These are phyloP conservation scores for Mesitornis unicolor DNA, from an alignment of 2,113 vertebrate genomes.

Conservation along the genomic window DNA sequence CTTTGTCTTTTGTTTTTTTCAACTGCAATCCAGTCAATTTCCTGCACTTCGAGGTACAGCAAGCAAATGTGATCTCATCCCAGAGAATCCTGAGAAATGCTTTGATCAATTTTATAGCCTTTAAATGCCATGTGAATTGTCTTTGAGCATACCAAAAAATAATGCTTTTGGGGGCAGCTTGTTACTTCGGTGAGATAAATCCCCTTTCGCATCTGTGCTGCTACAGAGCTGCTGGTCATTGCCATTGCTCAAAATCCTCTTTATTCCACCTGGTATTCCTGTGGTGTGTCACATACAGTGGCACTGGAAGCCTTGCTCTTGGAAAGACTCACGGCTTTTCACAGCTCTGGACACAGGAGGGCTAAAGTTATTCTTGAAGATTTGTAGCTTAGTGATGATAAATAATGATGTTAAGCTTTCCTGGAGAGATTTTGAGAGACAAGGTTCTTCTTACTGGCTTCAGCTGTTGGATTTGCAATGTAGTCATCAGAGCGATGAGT, in stretches of 20 bases:
- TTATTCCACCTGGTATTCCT: neutral
- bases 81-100: neutral
- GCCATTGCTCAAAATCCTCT: neutral
- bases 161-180: accelerated
- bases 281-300: accelerated
- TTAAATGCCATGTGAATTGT: neutral
- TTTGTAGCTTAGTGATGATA: neutral
- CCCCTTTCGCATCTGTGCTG: neutral
- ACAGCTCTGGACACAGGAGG: neutral
- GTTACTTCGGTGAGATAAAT: neutral
- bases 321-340: neutral
- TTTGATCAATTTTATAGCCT: neutral
- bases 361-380: neutral
- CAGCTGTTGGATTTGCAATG: neutral
- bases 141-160: neutral
- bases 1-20: neutral
- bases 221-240: neutral
- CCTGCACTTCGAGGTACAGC: neutral
- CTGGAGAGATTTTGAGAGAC: neutral
- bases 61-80: neutral
- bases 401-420: neutral
- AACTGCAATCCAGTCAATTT: neutral
- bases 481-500: neutral
- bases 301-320: neutral
- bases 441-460: neutral